These are phyloP conservation scores for Blera fallax DNA, from an alignment of 2,888 invertebrate genomes.

Conservation along the genomic window DNA sequence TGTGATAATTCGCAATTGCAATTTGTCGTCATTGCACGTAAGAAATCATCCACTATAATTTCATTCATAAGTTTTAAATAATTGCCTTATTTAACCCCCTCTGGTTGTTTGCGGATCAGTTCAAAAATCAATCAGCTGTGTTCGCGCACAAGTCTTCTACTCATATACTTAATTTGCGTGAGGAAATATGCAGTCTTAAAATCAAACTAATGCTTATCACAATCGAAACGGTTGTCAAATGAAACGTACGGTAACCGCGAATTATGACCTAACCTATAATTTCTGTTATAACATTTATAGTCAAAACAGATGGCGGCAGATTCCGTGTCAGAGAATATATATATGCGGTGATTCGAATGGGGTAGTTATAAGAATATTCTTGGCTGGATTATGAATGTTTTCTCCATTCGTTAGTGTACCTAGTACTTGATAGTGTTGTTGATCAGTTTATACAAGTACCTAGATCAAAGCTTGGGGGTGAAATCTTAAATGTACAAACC, in stretches of 20 bases:
- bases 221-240: neutral
- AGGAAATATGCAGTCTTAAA: neutral
- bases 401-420: neutral
- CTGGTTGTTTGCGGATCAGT: neutral
- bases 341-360: slow-evolving; percentile 1
- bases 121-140: neutral
- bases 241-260: neutral
- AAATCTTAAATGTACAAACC: neutral
- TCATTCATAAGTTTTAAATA: neutral
- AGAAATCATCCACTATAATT: neutral
- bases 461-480: neutral
- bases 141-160: neutral
- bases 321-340: slow-evolving; percentile 32
- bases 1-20: neutral
- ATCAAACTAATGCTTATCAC: neutral
- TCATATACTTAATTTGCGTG: neutral
- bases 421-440: neutral
- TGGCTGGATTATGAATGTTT: neutral
- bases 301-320: slow-evolving; percentile 19
- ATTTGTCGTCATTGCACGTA: neutral
- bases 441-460: no score
- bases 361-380: slow-evolving; percentile 4
- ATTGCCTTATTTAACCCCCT: neutral
- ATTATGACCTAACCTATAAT: slow-evolving; percentile 45
- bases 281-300: slow-evolving; percentile 3